Evolutionary conservation across 1,140 invertebrate species (phyloP), one percentile per base, ranked within the genome.

Genomic region (Aphaenogaster rudis): DNA sequence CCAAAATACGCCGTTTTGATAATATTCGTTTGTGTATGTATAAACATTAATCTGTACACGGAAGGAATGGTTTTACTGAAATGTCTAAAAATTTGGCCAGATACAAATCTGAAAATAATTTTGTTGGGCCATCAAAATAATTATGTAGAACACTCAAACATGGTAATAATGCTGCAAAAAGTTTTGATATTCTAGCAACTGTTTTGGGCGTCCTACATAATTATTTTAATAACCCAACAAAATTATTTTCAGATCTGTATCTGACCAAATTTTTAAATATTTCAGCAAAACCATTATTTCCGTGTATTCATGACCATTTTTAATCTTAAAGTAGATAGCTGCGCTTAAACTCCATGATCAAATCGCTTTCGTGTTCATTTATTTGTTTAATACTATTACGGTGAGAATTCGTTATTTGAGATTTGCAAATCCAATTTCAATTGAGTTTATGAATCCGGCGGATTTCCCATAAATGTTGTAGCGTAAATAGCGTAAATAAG

Each of bases 351-450:
- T 4, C 6, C 39, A 21, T n/a, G n/a, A 21, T n/a, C 13, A 45
- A 69, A 72, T 72, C 48, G 42, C 17, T 28, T 42, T 81, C 39
- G 39, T 39, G 54, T 21, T 72, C 28, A 28, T 42, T 39, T 17
- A 48, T 39, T 42, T 33, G 39, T 61, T 82, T 36, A 36, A n/a
- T 61, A 28, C 4, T 28, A 36, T 36, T 21, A 39, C 7, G 33
- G 13, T 4, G 42, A 39, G 17, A 61, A 48, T 4, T 48, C 3
- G n/a, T n/a, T 11, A 61, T 21, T 50, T 45, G 6, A 59, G 17
- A 74, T 82, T 84, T 84, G 42, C 42, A 76, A 76, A 84, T 74
- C 17, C 11, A 72, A 59, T 81, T 36, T 2, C 9, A n/a, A 45
- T 45, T 0, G 17, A 28, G 28, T 57, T 66, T 67, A 54, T 78